phyloP scores from a whole-genome alignment of 1,140 invertebrate species.

The Phymorhynchus buccinoides region DNA sequence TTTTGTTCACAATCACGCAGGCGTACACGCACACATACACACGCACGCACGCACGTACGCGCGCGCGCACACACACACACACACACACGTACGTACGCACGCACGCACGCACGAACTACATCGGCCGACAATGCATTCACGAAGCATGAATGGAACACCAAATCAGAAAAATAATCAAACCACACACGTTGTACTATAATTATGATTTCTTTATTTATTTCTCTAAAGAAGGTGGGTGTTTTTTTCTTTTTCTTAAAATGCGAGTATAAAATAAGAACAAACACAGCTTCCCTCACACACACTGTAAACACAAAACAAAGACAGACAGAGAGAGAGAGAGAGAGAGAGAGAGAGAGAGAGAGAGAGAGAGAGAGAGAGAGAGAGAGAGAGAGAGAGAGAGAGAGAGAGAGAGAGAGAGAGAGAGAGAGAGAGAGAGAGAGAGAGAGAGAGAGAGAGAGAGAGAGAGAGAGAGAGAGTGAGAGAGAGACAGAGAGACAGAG shows the following conservation, averaged over 20 bases:
- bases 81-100: not conserved
- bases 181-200: too few relatives aligned
- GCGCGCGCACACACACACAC: not conserved
- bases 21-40: not conserved
- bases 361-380: not conserved
- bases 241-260: too few relatives aligned
- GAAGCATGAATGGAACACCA: too few relatives aligned
- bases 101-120: slow-evolving; percentile 1
- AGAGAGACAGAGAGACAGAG: not conserved
- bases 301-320: too few relatives aligned
- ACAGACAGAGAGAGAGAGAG: not conserved
- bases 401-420: not conserved
- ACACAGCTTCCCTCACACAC: too few relatives aligned
- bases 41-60: slow-evolving; percentile 11
- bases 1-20: too few relatives aligned
- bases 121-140: not conserved
- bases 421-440: not conserved
- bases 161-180: too few relatives aligned
- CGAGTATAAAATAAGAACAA: too few relatives aligned
- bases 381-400: not conserved
- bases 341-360: not conserved
- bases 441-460: not conserved
- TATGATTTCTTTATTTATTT: too few relatives aligned
- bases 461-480: not conserved
- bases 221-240: too few relatives aligned